These are phyloP conservation scores for Rhipidura dahli DNA, from an alignment of 2,113 vertebrate species.

Conservation along the genomic window DNA sequence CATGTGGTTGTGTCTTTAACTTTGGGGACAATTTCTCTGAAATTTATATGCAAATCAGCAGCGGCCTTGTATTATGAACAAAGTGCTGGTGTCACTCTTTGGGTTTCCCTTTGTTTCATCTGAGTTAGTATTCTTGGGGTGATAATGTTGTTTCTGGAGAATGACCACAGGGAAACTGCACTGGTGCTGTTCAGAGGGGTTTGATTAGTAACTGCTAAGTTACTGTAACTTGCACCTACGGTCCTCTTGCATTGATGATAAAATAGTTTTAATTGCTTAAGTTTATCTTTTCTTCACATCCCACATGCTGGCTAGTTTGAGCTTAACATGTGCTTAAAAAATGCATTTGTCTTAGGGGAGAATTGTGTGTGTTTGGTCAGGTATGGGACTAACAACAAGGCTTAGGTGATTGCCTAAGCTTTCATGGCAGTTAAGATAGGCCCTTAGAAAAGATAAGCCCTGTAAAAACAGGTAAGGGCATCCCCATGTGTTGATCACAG, in stretches of 20 bases:
- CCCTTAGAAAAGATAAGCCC: not conserved
- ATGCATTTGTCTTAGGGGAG: not conserved
- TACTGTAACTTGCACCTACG: accelerated
- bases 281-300: not conserved
- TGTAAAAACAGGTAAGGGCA: not conserved
- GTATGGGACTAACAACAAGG: not conserved
- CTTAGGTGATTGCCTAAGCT: not conserved
- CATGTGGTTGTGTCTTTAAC: not conserved
- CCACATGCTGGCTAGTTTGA: not conserved
- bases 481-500: accelerated
- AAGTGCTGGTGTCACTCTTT: not conserved
- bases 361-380: not conserved
- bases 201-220: not conserved
- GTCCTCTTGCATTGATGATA: not conserved
- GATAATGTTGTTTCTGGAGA: not conserved
- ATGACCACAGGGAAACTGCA: not conserved
- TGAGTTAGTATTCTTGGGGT: not conserved
- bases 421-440: not conserved
- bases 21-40: not conserved
- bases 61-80: not conserved
- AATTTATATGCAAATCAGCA: not conserved
- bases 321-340: not conserved
- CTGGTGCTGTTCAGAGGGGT: not conserved
- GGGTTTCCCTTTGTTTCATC: not conserved
- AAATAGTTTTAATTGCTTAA: not conserved